phyloP scores from a whole-genome alignment of 2,888 invertebrate species.

The Tromatobia lineatoria region DNA sequence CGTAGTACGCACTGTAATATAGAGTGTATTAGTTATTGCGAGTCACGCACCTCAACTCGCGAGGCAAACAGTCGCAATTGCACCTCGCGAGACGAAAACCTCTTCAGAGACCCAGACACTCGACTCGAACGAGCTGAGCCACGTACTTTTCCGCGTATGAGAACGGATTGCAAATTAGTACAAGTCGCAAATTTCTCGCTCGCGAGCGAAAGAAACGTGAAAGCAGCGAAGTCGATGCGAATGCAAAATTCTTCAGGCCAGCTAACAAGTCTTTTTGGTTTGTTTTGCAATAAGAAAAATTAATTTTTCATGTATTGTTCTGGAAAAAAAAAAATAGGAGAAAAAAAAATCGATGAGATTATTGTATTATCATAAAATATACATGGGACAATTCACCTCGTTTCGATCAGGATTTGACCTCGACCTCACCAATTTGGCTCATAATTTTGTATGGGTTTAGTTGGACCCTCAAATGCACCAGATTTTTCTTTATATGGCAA shows the following conservation, averaged over 20 bases:
- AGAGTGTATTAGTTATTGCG: slow-evolving; percentile 58
- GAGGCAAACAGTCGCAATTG: slow-evolving; percentile 53
- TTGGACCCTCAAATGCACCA: too few relatives aligned
- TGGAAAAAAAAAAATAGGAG: too few relatives aligned
- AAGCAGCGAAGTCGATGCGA: slow-evolving; percentile 53
- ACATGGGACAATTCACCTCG: too few relatives aligned
- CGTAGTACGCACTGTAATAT: neutral
- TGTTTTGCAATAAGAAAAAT: neutral
- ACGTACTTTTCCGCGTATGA: slow-evolving; percentile 63
- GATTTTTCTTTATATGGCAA: too few relatives aligned
- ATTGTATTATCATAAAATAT: too few relatives aligned
- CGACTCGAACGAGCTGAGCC: slow-evolving; percentile 16
- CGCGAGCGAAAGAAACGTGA: slow-evolving; percentile 53
- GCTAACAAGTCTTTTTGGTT: neutral
- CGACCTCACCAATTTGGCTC: too few relatives aligned
- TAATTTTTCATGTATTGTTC: neutral
- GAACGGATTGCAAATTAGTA: slow-evolving; percentile 61
- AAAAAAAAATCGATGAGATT: too few relatives aligned
- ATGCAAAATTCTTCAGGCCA: slow-evolving; percentile 43
- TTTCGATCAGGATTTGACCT: too few relatives aligned
- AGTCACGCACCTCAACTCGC: slow-evolving; percentile 58
- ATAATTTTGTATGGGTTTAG: too few relatives aligned
- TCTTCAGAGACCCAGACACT: neutral
- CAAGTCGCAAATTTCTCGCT: slow-evolving; percentile 34
- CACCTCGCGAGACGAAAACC: slow-evolving; percentile 2